These are phyloP conservation scores for Zaprionus nigranus DNA, from an alignment of 1,140 invertebrate genomes.

Conservation along the genomic window DNA sequence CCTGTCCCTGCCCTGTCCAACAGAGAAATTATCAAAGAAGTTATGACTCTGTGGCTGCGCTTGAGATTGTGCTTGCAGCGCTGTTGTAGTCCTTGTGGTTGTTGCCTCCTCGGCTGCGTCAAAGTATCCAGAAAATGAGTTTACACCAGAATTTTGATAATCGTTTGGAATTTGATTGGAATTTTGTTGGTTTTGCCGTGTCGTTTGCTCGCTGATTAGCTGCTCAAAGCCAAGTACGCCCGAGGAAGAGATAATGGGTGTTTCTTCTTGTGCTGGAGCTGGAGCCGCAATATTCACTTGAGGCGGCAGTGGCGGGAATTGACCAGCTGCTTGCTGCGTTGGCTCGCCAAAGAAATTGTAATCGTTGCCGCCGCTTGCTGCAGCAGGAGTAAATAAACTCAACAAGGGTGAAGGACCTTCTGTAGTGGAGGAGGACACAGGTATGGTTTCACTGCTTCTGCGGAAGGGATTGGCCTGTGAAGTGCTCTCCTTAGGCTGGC, in stretches of 20 bases:
- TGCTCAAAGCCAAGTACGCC: constrained; percentile 70
- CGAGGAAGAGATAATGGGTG: constrained; percentile 16
- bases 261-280: constrained; percentile 40
- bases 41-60: constrained; percentile 7
- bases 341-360: constrained; percentile 60
- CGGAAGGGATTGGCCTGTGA: constrained; percentile 40
- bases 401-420: constrained; percentile 54
- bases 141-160: constrained; percentile 69
- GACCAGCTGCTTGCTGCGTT: constrained; percentile 1
- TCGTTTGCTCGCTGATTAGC: constrained; percentile 60
- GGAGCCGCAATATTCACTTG: constrained; percentile 32
- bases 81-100: not conserved
- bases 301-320: not conserved
- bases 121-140: constrained; percentile 60
- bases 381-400: constrained; percentile 58
- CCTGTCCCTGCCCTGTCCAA: too few species aligned
- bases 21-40: constrained; percentile 71
- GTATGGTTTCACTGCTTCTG: constrained; percentile 1
- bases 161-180: constrained; percentile 26
- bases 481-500: not conserved
- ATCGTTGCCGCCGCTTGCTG: constrained; percentile 28
- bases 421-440: constrained; percentile 14
- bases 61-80: constrained; percentile 9
- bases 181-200: constrained; percentile 26
- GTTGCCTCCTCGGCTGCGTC: constrained; percentile 30